Base-by-base conservation (phyloP, 2,797 vertebrate species). In the Poecilia gillii region DNA sequence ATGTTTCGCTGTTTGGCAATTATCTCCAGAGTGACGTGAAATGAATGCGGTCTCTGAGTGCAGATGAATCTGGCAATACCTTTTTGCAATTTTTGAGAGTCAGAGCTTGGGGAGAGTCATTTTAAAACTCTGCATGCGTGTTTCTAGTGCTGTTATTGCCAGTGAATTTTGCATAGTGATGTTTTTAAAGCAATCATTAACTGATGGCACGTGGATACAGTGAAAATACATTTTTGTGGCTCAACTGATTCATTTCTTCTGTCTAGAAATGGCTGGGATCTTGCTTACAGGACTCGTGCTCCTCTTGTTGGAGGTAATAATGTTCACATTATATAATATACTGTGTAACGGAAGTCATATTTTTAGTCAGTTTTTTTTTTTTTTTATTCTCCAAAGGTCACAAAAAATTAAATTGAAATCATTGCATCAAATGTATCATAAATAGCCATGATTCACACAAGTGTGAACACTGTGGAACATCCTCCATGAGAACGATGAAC, bases 251-350 rank as follows among this genome's bases (percentile, higher is more conserved):
- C 59, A 49, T 92, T 88, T 91, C 49, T 90, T 91, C 87, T 88
- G 84, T 81, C 33, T 78, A 86, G 94, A 93, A 89, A 97, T 96
- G 96, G 85, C 84, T 74, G 85, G 84, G 74, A 62, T 82, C 57
- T 80, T 93, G 66, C 79, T 92, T 73, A 89, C 88, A 86, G 87
- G 75, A 82, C 79, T 92, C 77, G 71, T 90, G 85, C 84, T 95
- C 74, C 81, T 90, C 73, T 80, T 73, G 1, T 68, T 90, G 75
- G 75, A 88, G 90, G 93, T 94, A 93, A 91, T 45, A 51, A 43
- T 33, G 0, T 90, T 74, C 41, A 78, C 16, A 66, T 74, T 79
- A 11, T 80, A 13, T 43, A 51, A 28, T 45, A 39, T 0, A 74
- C 55, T n/a, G 39, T 4, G 14, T 68, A 47, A 47, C 2, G 9